Evolutionary conservation across 2,113 vertebrate genomes (phyloP).

Genomic region (Melospiza melodia): DNA sequence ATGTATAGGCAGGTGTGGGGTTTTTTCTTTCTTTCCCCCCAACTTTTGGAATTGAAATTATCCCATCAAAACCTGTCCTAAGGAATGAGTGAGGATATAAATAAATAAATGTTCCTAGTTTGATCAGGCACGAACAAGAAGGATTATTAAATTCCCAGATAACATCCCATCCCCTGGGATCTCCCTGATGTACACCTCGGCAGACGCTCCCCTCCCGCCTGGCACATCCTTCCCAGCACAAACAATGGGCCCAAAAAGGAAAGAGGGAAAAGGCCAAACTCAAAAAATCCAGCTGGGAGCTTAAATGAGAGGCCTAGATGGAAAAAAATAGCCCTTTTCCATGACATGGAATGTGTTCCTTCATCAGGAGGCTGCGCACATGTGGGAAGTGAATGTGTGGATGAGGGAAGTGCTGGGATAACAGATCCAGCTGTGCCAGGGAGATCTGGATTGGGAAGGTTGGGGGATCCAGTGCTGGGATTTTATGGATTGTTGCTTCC

Average conservation of each 20-base stretch:
- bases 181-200: not conserved
- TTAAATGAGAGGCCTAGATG: conserved; percentile 12
- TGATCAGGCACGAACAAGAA: not conserved
- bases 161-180: not conserved
- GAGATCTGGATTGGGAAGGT: not conserved
- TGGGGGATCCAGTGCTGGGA: not conserved
- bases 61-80: not conserved
- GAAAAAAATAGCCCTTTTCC: conserved; percentile 36
- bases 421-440: not conserved
- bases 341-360: not conserved
- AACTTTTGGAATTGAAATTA: not conserved
- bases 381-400: not conserved
- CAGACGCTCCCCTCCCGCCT: not conserved
- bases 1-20: not conserved
- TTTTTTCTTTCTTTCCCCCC: accelerated
- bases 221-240: not conserved
- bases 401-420: not conserved
- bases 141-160: not conserved
- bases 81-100: not conserved
- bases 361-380: not conserved
- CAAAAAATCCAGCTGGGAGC: conserved; percentile 37
- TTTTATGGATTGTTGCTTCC: conserved; percentile 2
- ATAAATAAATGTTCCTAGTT: not conserved
- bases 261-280: conserved; percentile 26
- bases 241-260: conserved; percentile 8